phyloP scores from a whole-genome alignment of 2,113 vertebrate species.

The Platysteira castanea region DNA sequence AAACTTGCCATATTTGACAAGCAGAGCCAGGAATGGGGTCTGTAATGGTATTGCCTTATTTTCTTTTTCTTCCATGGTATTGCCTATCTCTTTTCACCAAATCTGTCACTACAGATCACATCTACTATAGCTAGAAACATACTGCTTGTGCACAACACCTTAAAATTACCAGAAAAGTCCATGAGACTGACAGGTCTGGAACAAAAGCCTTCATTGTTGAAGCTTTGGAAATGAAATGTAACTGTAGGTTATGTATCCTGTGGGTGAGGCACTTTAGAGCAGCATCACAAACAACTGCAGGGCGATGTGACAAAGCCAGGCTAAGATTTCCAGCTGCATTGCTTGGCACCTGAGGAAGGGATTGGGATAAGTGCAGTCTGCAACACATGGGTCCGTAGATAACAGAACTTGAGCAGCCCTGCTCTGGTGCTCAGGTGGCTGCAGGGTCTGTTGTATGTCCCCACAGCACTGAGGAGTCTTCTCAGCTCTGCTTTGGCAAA shows the following conservation, averaged over 20 bases:
- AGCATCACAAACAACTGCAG: neutral
- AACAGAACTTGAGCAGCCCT: neutral
- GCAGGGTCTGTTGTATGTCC: neutral
- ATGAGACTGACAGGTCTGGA: neutral
- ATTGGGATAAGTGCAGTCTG: neutral
- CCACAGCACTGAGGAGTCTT: neutral
- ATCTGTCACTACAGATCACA: neutral
- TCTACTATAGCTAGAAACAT: neutral
- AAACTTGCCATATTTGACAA: neutral
- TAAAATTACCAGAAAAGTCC: neutral
- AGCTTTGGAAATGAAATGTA: neutral
- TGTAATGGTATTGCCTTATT: neutral
- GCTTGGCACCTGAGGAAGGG: neutral
- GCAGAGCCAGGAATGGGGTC: neutral
- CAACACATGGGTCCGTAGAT: fast-evolving
- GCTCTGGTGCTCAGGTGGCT: fast-evolving
- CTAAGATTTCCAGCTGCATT: neutral
- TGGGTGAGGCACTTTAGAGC: neutral
- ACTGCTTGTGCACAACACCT: neutral
- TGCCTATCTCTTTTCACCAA: neutral
- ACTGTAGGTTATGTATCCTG: neutral
- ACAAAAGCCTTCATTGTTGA: neutral
- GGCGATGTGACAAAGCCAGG: fast-evolving
- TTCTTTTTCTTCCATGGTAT: neutral
- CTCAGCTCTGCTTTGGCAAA: neutral